Evolutionary conservation across 2,113 vertebrate species (phyloP).

Genomic region (Andinoacara biseriatus): DNA sequence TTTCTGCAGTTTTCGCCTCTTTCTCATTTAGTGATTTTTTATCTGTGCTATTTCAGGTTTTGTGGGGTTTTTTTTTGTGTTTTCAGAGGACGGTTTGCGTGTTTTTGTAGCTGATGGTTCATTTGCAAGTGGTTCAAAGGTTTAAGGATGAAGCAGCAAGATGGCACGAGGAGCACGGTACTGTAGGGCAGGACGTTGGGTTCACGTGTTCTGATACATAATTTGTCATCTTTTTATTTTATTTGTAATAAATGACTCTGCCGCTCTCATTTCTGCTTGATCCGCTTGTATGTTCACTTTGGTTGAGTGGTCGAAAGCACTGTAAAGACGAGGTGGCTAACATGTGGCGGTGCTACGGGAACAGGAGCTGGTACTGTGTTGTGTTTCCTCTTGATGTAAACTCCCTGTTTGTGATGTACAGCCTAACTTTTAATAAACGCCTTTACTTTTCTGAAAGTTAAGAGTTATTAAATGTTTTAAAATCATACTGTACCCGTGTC

Average conservation of each 20-base stretch:
- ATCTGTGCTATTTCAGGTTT: conserved; percentile 23
- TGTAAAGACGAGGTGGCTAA: conserved; percentile 31
- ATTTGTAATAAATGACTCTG: not conserved
- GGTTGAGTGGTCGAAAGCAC: not conserved
- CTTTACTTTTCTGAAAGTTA: conserved; percentile 22
- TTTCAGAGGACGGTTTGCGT: conserved; percentile 2
- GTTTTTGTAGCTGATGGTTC: conserved; percentile 42
- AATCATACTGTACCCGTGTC: not conserved
- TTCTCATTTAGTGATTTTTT: not conserved
- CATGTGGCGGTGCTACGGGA: conserved; percentile 22
- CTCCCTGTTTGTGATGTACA: conserved; percentile 29
- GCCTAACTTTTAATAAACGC: conserved; percentile 64
- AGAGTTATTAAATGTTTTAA: conserved; percentile 43
- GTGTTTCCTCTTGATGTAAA: conserved; percentile 35
- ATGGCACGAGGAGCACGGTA: conserved; percentile 8
- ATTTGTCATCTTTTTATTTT: not conserved
- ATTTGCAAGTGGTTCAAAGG: conserved; percentile 61
- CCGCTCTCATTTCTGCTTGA: not conserved
- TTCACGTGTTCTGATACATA: conserved; percentile 11
- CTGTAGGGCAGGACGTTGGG: not conserved
- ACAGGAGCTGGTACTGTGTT: conserved; percentile 4
- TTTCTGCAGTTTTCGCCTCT: not conserved
- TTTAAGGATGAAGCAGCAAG: not conserved
- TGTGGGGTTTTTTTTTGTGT: conserved; percentile 26
- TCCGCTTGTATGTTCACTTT: not conserved